A percentile compares a stretch with the other conserved stretches of the same genome.
These are phyloP conservation scores for Emmelina monodactyla DNA, from an alignment of 2,888 invertebrate species.

Conservation along the genomic window DNA sequence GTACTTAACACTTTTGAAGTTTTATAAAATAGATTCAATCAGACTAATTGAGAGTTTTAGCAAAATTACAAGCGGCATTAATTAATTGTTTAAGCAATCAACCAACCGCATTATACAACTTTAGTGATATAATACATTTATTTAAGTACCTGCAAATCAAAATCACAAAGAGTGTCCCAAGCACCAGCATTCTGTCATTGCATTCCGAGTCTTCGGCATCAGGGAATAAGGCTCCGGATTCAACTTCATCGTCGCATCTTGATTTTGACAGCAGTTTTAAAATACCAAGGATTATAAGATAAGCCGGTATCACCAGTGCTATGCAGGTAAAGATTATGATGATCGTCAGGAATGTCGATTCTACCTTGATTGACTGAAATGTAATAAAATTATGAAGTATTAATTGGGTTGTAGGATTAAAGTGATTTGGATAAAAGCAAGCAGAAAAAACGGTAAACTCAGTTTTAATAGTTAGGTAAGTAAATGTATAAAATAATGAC, in stretches of 20 bases:
- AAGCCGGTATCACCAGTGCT: conserved; percentile 70
- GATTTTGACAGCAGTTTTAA: conserved; percentile 55
- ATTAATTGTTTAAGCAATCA: neutral
- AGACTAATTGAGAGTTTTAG: no score
- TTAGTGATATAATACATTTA: no score
- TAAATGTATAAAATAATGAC: no score
- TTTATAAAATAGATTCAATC: no score
- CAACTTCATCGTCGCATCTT: conserved; percentile 40
- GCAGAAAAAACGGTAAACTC: no score
- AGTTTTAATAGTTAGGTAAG: no score
- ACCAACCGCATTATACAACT: conserved; percentile 23
- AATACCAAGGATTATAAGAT: conserved; percentile 56
- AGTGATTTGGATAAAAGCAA: no score
- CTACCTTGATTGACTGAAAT: conserved; percentile 74
- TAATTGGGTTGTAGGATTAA: no score
- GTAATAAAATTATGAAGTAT: no score
- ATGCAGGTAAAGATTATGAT: conserved; percentile 70
- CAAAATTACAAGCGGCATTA: no score
- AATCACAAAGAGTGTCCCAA: conserved; percentile 42
- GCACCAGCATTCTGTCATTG: conserved; percentile 40
- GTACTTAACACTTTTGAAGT: no score
- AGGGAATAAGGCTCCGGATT: conserved; percentile 47
- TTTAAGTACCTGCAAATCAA: conserved; percentile 52
- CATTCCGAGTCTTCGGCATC: conserved; percentile 40
- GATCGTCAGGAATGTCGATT: conserved; percentile 72